phyloP scores from a whole-genome alignment of 1,140 invertebrate genomes.

The Adelges cooleyi region DNA sequence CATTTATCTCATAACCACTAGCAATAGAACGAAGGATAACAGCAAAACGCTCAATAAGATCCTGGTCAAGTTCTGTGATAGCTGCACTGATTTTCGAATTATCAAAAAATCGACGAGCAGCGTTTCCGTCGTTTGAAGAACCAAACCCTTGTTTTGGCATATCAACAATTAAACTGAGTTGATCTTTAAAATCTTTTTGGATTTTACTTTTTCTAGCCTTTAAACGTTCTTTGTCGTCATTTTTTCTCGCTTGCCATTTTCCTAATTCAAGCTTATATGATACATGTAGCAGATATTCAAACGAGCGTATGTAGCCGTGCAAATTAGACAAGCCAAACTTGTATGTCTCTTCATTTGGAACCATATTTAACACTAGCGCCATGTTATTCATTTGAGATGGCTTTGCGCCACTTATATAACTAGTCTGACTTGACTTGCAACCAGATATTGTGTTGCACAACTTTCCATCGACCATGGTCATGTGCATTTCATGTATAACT shows the following conservation, averaged over 20 bases:
- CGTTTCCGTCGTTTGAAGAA: conserved; percentile 38
- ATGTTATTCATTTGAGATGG: neutral
- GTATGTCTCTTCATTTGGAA: neutral
- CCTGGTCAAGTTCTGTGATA: conserved; percentile 34
- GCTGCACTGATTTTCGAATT: conserved; percentile 33
- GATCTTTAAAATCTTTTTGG: conserved; percentile 28
- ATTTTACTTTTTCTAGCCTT: conserved; percentile 30
- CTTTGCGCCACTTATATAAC: neutral
- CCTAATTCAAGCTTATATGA: neutral
- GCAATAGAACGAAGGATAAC: neutral
- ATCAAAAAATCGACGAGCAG: conserved; percentile 37
- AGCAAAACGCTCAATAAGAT: neutral
- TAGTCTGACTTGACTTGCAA: neutral
- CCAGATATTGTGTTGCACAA: conserved; percentile 2
- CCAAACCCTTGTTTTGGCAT: conserved; percentile 36
- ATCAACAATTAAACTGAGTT: conserved; percentile 34
- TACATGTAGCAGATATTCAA: too few species aligned
- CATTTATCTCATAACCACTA: neutral
- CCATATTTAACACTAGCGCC: neutral
- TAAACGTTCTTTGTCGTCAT: neutral
- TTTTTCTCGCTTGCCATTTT: neutral
- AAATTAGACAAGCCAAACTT: neutral
- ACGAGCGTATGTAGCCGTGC: neutral
- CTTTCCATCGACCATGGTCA: conserved; percentile 9
- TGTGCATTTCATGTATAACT: too few species aligned